phyloP scores from a whole-genome alignment of 2,888 invertebrate genomes.

The Lasius platythorax region DNA sequence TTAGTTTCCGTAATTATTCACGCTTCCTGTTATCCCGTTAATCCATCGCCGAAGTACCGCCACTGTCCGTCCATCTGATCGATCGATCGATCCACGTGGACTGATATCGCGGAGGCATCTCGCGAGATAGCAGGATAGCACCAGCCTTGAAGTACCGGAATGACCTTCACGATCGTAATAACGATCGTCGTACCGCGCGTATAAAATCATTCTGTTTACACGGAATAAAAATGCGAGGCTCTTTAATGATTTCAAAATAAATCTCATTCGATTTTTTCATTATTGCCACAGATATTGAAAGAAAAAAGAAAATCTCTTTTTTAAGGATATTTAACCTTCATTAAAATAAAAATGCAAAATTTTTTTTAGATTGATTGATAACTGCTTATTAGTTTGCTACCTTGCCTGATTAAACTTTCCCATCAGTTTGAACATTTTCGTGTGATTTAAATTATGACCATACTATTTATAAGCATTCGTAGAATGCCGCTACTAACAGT shows the following conservation, averaged over 20 bases:
- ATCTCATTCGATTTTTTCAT: not conserved
- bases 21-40: constrained; percentile 47
- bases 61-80: not conserved
- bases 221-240: not conserved
- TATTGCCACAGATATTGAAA: not conserved
- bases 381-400: not conserved
- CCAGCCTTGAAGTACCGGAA: constrained; percentile 17
- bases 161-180: not conserved
- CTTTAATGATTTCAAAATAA: not conserved
- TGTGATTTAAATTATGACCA: not conserved
- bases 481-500: not conserved
- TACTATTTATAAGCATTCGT: not conserved
- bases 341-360: not conserved
- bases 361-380: not conserved
- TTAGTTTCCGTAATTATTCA: constrained; percentile 35
- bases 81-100: constrained; percentile 1
- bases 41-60: not conserved
- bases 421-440: not conserved
- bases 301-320: not conserved
- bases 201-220: not conserved
- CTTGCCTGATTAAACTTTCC: not conserved
- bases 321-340: not conserved
- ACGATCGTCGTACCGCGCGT: not conserved
- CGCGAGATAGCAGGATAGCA: not conserved
- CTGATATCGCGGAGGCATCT: not conserved